Base-by-base conservation (phyloP, 1,140 invertebrate species). In the Pseudomyrmex cubaensis region DNA sequence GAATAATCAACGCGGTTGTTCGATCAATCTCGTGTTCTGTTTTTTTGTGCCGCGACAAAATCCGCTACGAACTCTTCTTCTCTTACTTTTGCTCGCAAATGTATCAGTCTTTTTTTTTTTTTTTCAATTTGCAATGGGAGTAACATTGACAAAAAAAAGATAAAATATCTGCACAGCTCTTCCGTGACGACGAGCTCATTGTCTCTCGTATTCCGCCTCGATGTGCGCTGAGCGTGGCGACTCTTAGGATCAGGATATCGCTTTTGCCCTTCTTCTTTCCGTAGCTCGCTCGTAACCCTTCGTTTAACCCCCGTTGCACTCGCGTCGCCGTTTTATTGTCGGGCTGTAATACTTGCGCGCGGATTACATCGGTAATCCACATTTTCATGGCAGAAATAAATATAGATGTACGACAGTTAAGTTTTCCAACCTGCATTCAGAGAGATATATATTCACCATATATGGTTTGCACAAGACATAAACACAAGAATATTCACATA, bases 151-250 rank as follows among this genome's bases (percentile, higher is more conserved):
- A 46, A 67, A 80, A 82, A 82, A 84, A 72, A 84, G 67, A 75
- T 80, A 56, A 86, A 83, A 82, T 84, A 84, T 83, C 67, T 56
- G 62, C 62, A 44, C 57, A 61, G 67, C 35, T 69, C 80, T 89
- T 89, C 87, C 87, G 52, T 77, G 62, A 87, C 78, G 77, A 70
- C 70, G 84, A 84, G n/a, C 52, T 84, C 80, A 89, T 89, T 89
- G 87, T 89, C 87, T 85, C 62, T 86, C 84, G 67, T 72, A 77
- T 82, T 86, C 75, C 73, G 84, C 84, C 75, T 63, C 77, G 78
- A 84, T 82, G 75, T 64, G 83, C 86, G 70, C 25, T 85, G 82
- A 84, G 64, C 80, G 83, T 82, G 61, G 72, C 57, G 35, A 75
- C 87, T 86, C 86, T 89, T 67, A 86, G 73, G 75, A 86, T 84